Percentiles rank a stretch among this genome's conserved stretches.
These are phyloP conservation scores for Leptinotarsa peninsularis DNA, from an alignment of 2,888 invertebrate species.

Conservation along the genomic window DNA sequence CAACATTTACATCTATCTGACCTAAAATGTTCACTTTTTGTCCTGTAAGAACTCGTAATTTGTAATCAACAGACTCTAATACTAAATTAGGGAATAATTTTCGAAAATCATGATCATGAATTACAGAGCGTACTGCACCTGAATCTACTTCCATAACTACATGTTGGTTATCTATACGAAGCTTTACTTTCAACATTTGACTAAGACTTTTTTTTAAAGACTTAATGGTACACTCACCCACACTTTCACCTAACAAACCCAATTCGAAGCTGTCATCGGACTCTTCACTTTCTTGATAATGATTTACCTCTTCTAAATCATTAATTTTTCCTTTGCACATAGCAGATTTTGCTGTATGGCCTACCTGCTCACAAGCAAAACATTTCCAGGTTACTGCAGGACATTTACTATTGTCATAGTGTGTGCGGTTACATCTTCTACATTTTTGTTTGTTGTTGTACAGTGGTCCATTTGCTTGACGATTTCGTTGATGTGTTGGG, in stretches of 20 bases:
- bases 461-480: not conserved
- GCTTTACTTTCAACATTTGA: not conserved
- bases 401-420: conserved; percentile 17
- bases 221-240: not conserved
- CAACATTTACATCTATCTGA: not conserved
- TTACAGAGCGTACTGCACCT: not conserved
- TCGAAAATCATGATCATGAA: not conserved
- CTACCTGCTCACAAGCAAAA: conserved; percentile 27
- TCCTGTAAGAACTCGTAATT: not conserved
- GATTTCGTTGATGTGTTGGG: not conserved
- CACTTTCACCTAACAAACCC: not conserved
- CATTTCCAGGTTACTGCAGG: conserved; percentile 30
- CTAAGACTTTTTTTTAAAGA: not conserved
- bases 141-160: not conserved
- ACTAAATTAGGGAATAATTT: not conserved
- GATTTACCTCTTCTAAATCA: conserved; percentile 1
- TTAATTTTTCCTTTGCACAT: conserved; percentile 4
- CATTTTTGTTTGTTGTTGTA: not conserved
- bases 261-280: not conserved
- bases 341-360: conserved; percentile 22
- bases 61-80: not conserved
- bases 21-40: not conserved
- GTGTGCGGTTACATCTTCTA: conserved; percentile 11
- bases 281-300: not conserved
- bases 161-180: not conserved